A percentile compares a stretch with the other conserved stretches of the same genome.
phyloP scores from a whole-genome alignment of 2,113 vertebrate genomes.

The Nibea albiflora region DNA sequence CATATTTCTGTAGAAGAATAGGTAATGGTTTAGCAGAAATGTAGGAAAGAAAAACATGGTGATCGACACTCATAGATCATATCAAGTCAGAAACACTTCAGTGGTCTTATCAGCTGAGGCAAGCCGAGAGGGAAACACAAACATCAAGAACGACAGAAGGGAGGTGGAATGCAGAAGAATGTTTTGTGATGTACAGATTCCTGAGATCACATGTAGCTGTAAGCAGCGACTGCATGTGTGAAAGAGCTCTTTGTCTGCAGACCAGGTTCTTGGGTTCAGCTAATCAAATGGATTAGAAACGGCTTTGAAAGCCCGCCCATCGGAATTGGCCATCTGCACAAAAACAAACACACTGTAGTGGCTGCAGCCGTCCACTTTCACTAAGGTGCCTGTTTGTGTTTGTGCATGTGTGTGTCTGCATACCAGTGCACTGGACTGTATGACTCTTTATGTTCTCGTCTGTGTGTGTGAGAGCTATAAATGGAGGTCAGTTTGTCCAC shows the following conservation, averaged over 20 bases:
- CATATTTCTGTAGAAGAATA: not conserved
- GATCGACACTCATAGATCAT: not conserved
- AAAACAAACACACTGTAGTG: constrained; percentile 77
- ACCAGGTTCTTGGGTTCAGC: constrained; percentile 76
- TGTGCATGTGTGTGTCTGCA: constrained; percentile 54
- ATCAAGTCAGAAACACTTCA: constrained; percentile 32
- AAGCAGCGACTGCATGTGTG: constrained; percentile 77
- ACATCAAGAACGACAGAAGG: constrained; percentile 30
- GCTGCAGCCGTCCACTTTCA: constrained; percentile 61
- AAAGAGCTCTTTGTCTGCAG: constrained; percentile 84
- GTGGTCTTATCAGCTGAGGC: constrained; percentile 42
- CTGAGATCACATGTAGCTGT: constrained; percentile 79
- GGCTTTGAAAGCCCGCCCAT: constrained; percentile 79
- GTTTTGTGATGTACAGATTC: constrained; percentile 80
- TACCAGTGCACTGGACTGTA: constrained; percentile 61
- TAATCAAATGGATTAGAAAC: constrained; percentile 86
- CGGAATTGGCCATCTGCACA: constrained; percentile 70
- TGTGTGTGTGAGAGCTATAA: constrained; percentile 40
- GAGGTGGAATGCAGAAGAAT: constrained; percentile 64
- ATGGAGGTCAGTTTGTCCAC: constrained; percentile 4
- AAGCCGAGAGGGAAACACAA: constrained; percentile 38
- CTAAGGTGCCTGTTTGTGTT: constrained; percentile 60
- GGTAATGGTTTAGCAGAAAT: constrained; percentile 1
- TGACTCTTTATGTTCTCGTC: constrained; percentile 44
- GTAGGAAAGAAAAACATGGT: constrained; percentile 4